A percentile compares a stretch with the other conserved stretches of the same genome.
These are phyloP conservation scores for Drosophila parabipectinata DNA, from an alignment of 1,140 invertebrate genomes.

Conservation along the genomic window DNA sequence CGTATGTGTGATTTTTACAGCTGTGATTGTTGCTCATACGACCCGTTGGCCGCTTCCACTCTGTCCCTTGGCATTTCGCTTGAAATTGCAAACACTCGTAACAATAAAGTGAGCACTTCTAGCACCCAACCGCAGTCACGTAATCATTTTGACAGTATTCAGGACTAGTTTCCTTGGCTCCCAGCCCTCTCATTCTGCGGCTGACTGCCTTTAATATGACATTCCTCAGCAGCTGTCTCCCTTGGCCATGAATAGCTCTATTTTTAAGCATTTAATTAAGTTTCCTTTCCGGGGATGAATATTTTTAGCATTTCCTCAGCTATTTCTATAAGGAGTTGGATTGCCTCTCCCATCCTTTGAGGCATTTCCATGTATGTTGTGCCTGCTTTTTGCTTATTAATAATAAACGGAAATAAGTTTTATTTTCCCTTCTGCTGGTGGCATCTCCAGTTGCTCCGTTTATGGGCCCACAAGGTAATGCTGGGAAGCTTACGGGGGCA, in stretches of 20 bases:
- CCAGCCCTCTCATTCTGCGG: not conserved
- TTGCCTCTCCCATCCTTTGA: not conserved
- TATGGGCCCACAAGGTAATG: slow-evolving; percentile 38
- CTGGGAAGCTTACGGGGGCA: slow-evolving; percentile 11
- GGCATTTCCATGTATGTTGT: slow-evolving; percentile 9
- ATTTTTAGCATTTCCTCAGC: slow-evolving; percentile 33
- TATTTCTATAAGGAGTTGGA: slow-evolving; percentile 18
- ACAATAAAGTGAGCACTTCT: slow-evolving; percentile 54
- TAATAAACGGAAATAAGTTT: slow-evolving; percentile 49
- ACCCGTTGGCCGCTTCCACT: slow-evolving; percentile 15
- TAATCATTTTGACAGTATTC: slow-evolving; percentile 51
- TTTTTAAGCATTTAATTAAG: slow-evolving; percentile 60
- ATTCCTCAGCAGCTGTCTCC: slow-evolving; percentile 12
- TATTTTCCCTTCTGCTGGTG: slow-evolving; percentile 26
- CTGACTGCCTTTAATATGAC: slow-evolving; percentile 19
- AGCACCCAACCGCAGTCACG: slow-evolving; percentile 57
- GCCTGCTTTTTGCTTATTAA: slow-evolving; percentile 34
- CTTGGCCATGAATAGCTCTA: slow-evolving; percentile 33
- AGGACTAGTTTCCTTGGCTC: slow-evolving; percentile 20
- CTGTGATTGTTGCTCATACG: slow-evolving; percentile 61
- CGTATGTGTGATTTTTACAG: slow-evolving; percentile 73
- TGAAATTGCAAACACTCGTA: slow-evolving; percentile 63
- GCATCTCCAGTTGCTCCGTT: slow-evolving; percentile 24
- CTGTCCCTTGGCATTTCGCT: slow-evolving; percentile 21
- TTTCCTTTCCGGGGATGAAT: slow-evolving; percentile 5